Conservation (phyloP, 2,888 invertebrate species). For the Erebia epiphron region DNA sequence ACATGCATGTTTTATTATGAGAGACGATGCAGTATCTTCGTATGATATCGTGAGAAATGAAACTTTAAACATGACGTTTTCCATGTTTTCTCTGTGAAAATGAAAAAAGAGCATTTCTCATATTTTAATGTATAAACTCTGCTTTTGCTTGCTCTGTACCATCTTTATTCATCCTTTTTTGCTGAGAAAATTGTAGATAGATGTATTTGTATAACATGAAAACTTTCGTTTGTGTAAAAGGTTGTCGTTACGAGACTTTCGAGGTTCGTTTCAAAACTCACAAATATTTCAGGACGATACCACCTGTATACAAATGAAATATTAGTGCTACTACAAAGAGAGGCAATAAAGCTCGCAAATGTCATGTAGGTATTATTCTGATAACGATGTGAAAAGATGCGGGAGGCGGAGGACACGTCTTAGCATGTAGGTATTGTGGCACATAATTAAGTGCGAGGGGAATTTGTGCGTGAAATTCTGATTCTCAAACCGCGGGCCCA, state of each 20-base stretch:
- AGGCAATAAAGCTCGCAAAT: not conserved
- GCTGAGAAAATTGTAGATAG: not conserved
- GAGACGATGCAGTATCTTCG: not conserved
- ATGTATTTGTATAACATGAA: not conserved
- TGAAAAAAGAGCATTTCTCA: no score
- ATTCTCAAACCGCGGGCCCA: no score
- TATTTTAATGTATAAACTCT: no score
- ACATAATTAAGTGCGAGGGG: no score
- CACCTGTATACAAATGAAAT: constrained; percentile 8
- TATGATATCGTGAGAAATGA: not conserved
- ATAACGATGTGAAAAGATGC: not conserved
- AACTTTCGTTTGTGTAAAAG: no score
- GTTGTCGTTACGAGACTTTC: not conserved
- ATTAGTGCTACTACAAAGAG: not conserved
- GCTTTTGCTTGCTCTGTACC: no score
- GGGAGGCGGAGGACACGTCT: not conserved
- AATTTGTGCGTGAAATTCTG: no score
- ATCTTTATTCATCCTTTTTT: no score
- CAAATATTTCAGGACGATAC: not conserved
- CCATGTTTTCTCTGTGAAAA: not conserved
- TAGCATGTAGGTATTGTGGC: no score
- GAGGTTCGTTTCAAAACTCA: not conserved
- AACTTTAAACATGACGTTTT: not conserved
- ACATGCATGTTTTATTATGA: constrained; percentile 10
- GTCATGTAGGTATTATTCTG: not conserved